Evolutionary conservation across 2,797 vertebrate genomes (phyloP), one percentile per base, ranked within the genome.

Genomic region (Pteropus rufus): DNA sequence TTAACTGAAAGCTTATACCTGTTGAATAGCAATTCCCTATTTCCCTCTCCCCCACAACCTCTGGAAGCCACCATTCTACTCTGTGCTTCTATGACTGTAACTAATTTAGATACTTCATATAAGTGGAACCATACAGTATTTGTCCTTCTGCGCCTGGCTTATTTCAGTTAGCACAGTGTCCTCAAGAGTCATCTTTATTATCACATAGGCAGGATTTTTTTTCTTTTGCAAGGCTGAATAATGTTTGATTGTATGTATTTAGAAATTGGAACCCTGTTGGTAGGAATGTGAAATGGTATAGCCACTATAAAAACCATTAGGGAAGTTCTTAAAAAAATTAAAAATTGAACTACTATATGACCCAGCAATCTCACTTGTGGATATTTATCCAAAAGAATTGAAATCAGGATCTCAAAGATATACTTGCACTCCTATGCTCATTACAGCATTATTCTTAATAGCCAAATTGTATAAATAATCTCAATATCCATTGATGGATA

Each of bases 401-500:
- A 91, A 73, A 69, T 69, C 41, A 88, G 64, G 39, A 21, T 85
- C 26, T 52, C 34, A 31, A 26, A 69, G 41, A 10, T 3, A 29
- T 14, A 12, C 41, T 41, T 89, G 23, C 9, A 34, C 1, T 58
- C 23, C 41, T 10, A 2, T 56, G 24, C 26, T 76, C 54, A 15
- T 15, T 34, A 44, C 10, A 36, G 34, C 19, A 16, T 62, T 76
- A 16, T 29, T 87, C 23, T 56, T 64, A 84, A 34, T 7, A 91
- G 31, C 26, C 44, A n/a, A 49, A 70, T 41, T 14, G 29, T 36
- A 10, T 49, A 75, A 81, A 29, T 29, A n/a, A 31, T 29, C 31
- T 26, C 31, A 46, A 4, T 18, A 21, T 36, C 36, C 0, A 0
- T n/a, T 14, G 1, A 1, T 7, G 16, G 23, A 10, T 15, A 52